Evolutionary conservation across 2,797 vertebrate species (phyloP).

Genomic region (Enteromius unitaeniatus): DNA sequence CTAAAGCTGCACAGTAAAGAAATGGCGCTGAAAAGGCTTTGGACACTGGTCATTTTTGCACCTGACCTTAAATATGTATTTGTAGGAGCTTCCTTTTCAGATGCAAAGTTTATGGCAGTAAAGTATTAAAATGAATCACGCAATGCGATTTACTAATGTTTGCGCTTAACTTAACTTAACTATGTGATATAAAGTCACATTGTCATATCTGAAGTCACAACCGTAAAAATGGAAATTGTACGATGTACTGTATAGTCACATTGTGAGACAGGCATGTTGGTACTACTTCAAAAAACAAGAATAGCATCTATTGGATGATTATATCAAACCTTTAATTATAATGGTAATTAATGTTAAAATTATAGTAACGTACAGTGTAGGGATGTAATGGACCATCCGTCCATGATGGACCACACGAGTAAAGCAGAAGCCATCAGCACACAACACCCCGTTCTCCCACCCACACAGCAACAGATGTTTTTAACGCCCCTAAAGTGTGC

Average conservation of each 20-base stretch:
- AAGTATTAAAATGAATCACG: background rate
- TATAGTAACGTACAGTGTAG: background rate
- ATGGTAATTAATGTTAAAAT: background rate
- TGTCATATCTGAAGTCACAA: background rate
- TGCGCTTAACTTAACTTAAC: too few species aligned
- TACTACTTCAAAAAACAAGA: background rate
- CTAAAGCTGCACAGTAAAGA: background rate
- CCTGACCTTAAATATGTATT: background rate
- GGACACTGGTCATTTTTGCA: background rate
- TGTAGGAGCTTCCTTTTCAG: background rate
- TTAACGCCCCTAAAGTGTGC: background rate
- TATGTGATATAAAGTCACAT: background rate
- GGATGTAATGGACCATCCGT: background rate
- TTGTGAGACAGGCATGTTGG: background rate
- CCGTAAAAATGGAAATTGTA: background rate
- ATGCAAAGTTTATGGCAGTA: too few species aligned
- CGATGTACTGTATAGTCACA: background rate
- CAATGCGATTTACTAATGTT: background rate
- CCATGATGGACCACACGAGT: background rate
- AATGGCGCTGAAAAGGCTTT: background rate
- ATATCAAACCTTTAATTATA: background rate
- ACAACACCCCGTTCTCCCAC: background rate
- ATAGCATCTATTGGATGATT: background rate
- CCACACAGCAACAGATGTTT: constrained; percentile 1
- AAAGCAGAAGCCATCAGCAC: background rate